Conservation (phyloP, 2,888 invertebrate genomes). For the Conchocele bisecta region DNA sequence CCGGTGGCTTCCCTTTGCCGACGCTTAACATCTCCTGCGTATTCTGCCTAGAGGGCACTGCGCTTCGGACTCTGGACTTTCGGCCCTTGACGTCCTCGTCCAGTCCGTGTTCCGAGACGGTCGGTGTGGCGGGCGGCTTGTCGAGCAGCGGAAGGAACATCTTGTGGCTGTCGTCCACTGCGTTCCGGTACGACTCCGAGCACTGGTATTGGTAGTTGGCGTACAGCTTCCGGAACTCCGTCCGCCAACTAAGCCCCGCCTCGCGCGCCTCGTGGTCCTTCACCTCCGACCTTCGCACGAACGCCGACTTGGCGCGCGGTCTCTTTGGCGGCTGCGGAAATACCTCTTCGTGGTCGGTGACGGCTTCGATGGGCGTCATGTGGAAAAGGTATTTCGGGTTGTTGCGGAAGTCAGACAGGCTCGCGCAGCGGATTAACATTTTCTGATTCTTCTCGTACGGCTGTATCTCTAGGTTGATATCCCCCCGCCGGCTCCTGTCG, state of each 20-base stretch:
- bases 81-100: constrained; percentile 49
- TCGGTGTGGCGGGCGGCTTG: constrained; percentile 52
- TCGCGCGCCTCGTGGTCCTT: constrained; percentile 30
- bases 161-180: constrained; percentile 39
- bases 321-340: constrained; percentile 20
- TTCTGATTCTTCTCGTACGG: constrained; percentile 64
- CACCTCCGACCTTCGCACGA: constrained; percentile 44
- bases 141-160: constrained; percentile 42
- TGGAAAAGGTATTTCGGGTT: constrained; percentile 74
- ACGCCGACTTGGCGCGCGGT: constrained; percentile 58
- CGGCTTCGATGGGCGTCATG: constrained; percentile 37
- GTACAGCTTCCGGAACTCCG: constrained; percentile 69
- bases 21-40: constrained; percentile 44
- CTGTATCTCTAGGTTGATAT: constrained; percentile 37
- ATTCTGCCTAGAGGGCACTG: constrained; percentile 43
- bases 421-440: constrained; percentile 68
- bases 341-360: not conserved
- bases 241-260: constrained; percentile 61
- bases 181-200: constrained; percentile 69
- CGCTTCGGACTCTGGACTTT: constrained; percentile 52
- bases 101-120: constrained; percentile 57
- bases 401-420: constrained; percentile 72
- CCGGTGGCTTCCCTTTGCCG: constrained; percentile 26
- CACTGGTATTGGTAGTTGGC: constrained; percentile 75
- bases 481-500: constrained; percentile 21